Base-by-base conservation (phyloP, 2,888 invertebrate genomes). In the Poecilus cupreus region DNA sequence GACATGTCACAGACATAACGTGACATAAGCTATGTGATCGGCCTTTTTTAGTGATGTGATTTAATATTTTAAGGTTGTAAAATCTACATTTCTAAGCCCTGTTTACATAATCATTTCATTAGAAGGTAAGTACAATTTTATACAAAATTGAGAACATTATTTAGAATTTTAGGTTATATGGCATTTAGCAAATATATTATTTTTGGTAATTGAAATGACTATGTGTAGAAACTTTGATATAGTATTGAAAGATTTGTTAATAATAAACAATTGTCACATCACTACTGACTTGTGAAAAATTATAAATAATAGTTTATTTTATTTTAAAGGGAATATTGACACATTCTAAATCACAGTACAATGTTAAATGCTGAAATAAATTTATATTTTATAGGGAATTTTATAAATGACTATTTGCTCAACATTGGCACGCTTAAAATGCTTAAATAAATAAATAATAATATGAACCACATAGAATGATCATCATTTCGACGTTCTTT, bases 331-430 rank as follows among this genome's bases (percentile, higher is more conserved):
- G 13, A 51, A 4, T 75, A 60, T 78, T 78, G 78, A 78, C 78
- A 78, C 78, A 78, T 78, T 78, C 78, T 78, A 78, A 78, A 78
- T 78, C 78, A 78, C 78, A 78, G 78, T 78, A 78, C 64, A 78
- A 78, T 60, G 46, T 78, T 78, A 78, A 78, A 78, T 64, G 78
- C 78, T 78, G 78, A 75, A 74, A 51, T 43, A 24, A 74, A 64
- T 74, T 74, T 74, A 26, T 64, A 64, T 64, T 64, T 32, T 37
- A 64, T 64, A 26, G 64, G 10, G 22, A 5, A 64, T 37, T 64
- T 74, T 39, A 74, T 74, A 51, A 22, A 78, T 78, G 78, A 78
- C 78, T 78, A 78, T 78, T 64, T 78, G 78, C 78, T 78, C 43
- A 78, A 57, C 43, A 77, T 78, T 78, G 78, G 78, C 78, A 78